These are phyloP conservation scores for Neotoxoptera formosana DNA, from an alignment of 1,140 invertebrate genomes.

Conservation along the genomic window DNA sequence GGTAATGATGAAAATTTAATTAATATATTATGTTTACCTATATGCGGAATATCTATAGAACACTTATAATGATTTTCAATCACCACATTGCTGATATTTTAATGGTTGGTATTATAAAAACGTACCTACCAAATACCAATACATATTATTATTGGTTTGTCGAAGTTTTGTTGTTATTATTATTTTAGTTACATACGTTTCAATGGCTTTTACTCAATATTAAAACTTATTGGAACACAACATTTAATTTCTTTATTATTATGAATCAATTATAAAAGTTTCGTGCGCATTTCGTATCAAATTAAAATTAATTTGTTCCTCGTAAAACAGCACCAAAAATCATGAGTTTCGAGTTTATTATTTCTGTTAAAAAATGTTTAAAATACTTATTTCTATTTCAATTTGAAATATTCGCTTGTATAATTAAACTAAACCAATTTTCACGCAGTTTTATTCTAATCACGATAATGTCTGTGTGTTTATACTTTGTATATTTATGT, in stretches of 20 bases:
- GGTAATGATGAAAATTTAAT: neutral
- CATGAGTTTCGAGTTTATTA: neutral
- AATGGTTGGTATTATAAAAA: neutral
- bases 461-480: neutral
- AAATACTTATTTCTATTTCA: too few species aligned
- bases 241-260: neutral
- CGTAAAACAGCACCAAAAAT: neutral
- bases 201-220: neutral
- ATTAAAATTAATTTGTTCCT: neutral
- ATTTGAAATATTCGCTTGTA: neutral
- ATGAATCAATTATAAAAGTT: slow-evolving; percentile 3
- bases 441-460: too few species aligned
- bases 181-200: slow-evolving; percentile 18
- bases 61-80: neutral
- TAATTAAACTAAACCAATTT: neutral
- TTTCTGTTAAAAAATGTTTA: neutral
- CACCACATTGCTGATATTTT: neutral
- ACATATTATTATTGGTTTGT: neutral
- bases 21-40: neutral
- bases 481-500: neutral
- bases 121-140: neutral
- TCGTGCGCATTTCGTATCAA: neutral
- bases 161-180: neutral
- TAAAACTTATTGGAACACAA: neutral
- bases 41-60: neutral